These are phyloP conservation scores for Oryzias woworae DNA, from an alignment of 2,113 vertebrate genomes.

Conservation along the genomic window DNA sequence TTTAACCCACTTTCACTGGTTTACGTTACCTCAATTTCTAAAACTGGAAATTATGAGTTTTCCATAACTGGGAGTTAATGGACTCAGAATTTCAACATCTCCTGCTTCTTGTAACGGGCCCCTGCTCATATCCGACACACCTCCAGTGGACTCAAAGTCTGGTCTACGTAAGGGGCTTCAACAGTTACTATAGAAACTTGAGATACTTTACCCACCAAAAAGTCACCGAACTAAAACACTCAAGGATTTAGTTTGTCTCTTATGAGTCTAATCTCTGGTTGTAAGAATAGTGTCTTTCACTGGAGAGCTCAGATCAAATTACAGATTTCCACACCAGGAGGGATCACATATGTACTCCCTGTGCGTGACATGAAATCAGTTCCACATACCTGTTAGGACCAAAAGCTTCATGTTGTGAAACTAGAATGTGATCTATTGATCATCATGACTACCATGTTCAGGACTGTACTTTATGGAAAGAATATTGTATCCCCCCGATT, in stretches of 20 bases:
- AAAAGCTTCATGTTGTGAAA: slow-evolving; percentile 36
- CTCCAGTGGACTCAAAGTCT: too few species aligned
- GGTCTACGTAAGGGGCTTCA: too few species aligned
- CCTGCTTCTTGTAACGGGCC: too few species aligned
- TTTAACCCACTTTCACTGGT: too few species aligned
- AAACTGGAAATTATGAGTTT: too few species aligned
- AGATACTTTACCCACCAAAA: slow-evolving; percentile 49
- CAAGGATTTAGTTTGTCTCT: background rate
- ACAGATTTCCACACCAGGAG: slow-evolving; percentile 21
- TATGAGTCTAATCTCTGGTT: background rate
- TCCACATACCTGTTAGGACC: background rate
- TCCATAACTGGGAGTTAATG: too few species aligned
- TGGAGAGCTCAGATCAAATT: slow-evolving; percentile 34
- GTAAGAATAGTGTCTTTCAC: slow-evolving; percentile 46
- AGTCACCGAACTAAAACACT: slow-evolving; percentile 13
- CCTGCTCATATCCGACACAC: too few species aligned
- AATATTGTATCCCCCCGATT: too few species aligned
- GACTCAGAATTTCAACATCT: too few species aligned
- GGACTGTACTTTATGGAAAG: background rate
- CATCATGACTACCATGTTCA: background rate
- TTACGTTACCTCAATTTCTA: too few species aligned
- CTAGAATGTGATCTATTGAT: background rate
- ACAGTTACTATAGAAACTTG: background rate
- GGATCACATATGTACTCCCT: background rate
- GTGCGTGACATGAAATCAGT: slow-evolving; percentile 28